These are phyloP conservation scores for Tinamus guttatus DNA, from an alignment of 2,113 vertebrate species.

Conservation along the genomic window DNA sequence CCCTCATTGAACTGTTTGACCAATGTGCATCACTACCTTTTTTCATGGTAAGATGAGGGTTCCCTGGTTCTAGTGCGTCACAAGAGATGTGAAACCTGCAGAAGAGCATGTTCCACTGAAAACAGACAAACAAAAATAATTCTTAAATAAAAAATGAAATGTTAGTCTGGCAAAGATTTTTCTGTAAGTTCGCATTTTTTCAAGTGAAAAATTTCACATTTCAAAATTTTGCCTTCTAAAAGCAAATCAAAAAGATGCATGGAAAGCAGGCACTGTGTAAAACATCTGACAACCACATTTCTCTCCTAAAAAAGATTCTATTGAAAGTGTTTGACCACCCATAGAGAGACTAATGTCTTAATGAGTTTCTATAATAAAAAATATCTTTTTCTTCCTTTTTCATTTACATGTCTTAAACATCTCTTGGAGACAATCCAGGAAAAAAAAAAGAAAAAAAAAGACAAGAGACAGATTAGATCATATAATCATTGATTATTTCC, in stretches of 20 bases:
- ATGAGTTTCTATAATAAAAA: background rate
- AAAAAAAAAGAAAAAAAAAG: background rate
- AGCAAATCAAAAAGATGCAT: background rate
- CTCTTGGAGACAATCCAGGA: background rate
- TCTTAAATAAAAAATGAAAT: background rate
- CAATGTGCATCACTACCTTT: rapidly evolving
- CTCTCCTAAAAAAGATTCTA: background rate
- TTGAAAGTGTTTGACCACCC: background rate
- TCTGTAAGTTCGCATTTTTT: background rate
- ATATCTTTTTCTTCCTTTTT: background rate
- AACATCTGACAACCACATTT: background rate
- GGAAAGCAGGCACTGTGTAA: background rate
- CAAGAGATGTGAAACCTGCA: background rate
- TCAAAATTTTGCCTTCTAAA: background rate
- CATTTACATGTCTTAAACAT: background rate
- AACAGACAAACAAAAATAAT: rapidly evolving
- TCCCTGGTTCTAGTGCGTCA: background rate
- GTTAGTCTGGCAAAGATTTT: background rate
- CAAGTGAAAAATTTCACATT: background rate
- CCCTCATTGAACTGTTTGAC: background rate
- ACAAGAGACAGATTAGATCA: background rate
- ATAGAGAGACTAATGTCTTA: background rate
- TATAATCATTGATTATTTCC: background rate
- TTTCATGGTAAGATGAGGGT: background rate
- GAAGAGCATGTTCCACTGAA: background rate